These are phyloP conservation scores for Macrosteles quadrilineatus DNA, from an alignment of 1,140 invertebrate genomes.

Conservation along the genomic window DNA sequence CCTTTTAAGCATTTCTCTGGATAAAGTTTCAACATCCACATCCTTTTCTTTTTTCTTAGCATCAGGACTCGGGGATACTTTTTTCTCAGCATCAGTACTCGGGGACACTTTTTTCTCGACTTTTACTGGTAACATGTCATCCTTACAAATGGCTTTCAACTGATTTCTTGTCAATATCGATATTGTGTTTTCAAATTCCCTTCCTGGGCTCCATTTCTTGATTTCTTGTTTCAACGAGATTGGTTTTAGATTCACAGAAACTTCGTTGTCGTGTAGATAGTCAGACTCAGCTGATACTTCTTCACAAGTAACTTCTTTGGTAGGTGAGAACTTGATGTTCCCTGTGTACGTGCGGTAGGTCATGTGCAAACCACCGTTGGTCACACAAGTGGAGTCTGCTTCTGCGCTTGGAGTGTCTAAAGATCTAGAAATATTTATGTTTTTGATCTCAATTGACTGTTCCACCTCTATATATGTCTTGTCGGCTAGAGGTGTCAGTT, in stretches of 20 bases:
- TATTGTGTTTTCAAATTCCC: slow-evolving; percentile 20
- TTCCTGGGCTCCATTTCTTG: neutral
- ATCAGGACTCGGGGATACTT: neutral
- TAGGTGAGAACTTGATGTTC: neutral
- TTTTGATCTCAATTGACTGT: neutral
- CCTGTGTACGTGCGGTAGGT: neutral
- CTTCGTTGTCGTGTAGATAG: neutral
- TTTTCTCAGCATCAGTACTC: neutral
- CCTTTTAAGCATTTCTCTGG: neutral
- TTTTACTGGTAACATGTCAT: neutral
- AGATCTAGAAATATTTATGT: slow-evolving; percentile 3
- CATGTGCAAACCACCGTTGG: neutral
- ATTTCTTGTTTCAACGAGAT: neutral
- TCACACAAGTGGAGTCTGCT: slow-evolving; percentile 26
- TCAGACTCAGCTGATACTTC: slow-evolving; percentile 9
- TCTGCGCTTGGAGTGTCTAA: neutral
- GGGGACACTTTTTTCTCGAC: neutral
- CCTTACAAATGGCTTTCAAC: slow-evolving; percentile 23
- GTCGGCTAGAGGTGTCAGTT: neutral
- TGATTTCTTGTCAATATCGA: slow-evolving; percentile 28
- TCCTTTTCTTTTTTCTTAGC: neutral
- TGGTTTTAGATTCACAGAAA: neutral
- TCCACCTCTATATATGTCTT: slow-evolving; percentile 1
- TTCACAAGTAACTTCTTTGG: neutral
- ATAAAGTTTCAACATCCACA: neutral